Conservation (phyloP, 30 jellyfish, hydroid and myxozoan genomes). For the Turritopsis dohrnii region DNA sequence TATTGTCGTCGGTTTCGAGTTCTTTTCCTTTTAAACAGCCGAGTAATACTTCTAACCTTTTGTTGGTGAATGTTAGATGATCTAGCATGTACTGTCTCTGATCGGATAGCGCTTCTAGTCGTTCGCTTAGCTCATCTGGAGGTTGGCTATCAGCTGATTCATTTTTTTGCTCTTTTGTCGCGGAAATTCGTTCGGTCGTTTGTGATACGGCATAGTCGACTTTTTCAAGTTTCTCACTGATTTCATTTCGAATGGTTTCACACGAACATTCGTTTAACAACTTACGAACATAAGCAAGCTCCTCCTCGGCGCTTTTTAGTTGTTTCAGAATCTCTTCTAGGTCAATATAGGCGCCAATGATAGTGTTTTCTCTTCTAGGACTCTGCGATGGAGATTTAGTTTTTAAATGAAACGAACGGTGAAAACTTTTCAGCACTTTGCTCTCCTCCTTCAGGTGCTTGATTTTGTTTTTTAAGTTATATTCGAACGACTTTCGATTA, state of each 20-base stretch:
- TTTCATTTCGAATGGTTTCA: neutral
- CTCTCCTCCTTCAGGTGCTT: slow-evolving; percentile 2
- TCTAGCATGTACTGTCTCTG: slow-evolving; percentile 31
- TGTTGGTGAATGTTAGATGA: slow-evolving; percentile 19
- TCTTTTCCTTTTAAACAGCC: slow-evolving; percentile 18
- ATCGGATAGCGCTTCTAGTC: neutral
- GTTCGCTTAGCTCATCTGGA: slow-evolving; percentile 5
- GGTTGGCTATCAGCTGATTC: neutral
- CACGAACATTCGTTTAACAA: slow-evolving; percentile 5
- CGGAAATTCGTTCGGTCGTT: neutral
- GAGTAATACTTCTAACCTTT: slow-evolving; percentile 14
- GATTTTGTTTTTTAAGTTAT: neutral
- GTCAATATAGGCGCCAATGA: neutral
- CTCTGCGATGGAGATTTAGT: neutral
- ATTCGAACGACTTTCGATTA: slow-evolving; percentile 9
- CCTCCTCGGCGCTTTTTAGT: neutral
- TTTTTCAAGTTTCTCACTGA: neutral
- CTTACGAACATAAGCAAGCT: neutral
- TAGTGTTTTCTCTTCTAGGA: neutral
- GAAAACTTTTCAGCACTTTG: slow-evolving; percentile 15
- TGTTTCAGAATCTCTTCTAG: neutral
- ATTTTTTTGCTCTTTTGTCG: neutral
- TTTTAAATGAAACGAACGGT: neutral
- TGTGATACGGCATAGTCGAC: neutral
- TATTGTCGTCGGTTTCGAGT: neutral